phyloP scores from a whole-genome alignment of 1,140 invertebrate species.

The Hyphantria cunea region DNA sequence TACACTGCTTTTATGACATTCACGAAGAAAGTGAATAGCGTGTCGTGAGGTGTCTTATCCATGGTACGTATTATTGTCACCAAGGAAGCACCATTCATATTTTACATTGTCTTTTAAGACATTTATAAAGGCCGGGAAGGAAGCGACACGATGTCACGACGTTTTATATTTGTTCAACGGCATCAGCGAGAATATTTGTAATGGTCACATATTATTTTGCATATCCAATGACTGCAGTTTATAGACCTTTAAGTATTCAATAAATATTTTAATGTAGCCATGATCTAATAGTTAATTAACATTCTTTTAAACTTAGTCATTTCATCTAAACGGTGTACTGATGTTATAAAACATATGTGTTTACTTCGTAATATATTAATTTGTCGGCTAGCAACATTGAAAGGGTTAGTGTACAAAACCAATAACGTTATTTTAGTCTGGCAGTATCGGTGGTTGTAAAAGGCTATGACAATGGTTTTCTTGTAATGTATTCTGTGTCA shows the following conservation, averaged over 20 bases:
- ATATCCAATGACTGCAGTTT: no score
- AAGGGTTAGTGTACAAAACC: neutral
- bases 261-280: no score
- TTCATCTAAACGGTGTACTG: no score
- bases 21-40: neutral
- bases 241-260: no score
- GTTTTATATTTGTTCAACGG: no score
- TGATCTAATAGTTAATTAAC: no score
- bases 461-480: constrained; percentile 22
- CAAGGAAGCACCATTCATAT: neutral
- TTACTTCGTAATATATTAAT: no score
- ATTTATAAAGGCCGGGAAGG: neutral
- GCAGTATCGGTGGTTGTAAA: constrained; percentile 21
- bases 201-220: no score
- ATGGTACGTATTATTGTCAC: neutral
- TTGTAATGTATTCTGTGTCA: constrained; percentile 50
- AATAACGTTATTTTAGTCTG: constrained; percentile 10
- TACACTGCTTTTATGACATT: neutral
- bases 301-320: no score
- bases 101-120: neutral
- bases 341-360: no score
- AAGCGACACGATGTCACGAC: neutral
- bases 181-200: neutral
- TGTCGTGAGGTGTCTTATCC: neutral
- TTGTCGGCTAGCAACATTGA: neutral